Evolutionary conservation across 2,113 vertebrate species (phyloP), one percentile per base, ranked within the genome.

Genomic region (Hylia prasina): DNA sequence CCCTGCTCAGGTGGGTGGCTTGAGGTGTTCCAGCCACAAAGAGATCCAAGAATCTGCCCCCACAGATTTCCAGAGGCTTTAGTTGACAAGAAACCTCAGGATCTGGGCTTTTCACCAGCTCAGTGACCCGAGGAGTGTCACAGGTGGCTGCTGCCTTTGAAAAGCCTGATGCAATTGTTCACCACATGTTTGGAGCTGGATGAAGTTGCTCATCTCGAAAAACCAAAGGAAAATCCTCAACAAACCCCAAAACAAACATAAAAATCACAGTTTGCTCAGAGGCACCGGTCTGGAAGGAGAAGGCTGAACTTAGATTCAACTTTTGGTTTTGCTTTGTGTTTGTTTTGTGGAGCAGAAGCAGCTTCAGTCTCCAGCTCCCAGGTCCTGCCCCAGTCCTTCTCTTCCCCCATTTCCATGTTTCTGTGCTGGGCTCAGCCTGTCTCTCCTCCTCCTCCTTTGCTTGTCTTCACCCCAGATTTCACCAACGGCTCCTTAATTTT

Each of bases 141-240:
- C 39, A 54, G 45, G 51, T 3, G 11, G 44, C 22, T 5, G 44
- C 78, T 89, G 71, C 7, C 3, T 57, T 45, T 50, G 48, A 30
- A 11, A 47, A 44, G 22, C 2, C 47, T 63, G 89, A 35, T 35
- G 30, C 7, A 12, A 21, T 30, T 15, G 8, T 3, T 45, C 13
- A n/a, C 17, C 13, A 3, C 15, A 5, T 19, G 23, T 5, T 33
- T 64, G 78, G 35, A 31, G 47, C 31, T 54, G 42, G 33, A 3
- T 14, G 1, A 33, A 50, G 31, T 21, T 5, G 2, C 16, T 31
- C 9, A 3, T 19, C 39, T 76, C 1, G 1, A 85, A 45, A 28
- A 82, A 82, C 19, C 0, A 0, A 58, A 42, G 61, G 53, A 65
- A 90, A 90, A 89, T 5, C 51, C 51, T 39, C 69, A 58, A 6